Base-by-base conservation (phyloP, 2,888 invertebrate genomes). In the Dascillus cervinus region DNA sequence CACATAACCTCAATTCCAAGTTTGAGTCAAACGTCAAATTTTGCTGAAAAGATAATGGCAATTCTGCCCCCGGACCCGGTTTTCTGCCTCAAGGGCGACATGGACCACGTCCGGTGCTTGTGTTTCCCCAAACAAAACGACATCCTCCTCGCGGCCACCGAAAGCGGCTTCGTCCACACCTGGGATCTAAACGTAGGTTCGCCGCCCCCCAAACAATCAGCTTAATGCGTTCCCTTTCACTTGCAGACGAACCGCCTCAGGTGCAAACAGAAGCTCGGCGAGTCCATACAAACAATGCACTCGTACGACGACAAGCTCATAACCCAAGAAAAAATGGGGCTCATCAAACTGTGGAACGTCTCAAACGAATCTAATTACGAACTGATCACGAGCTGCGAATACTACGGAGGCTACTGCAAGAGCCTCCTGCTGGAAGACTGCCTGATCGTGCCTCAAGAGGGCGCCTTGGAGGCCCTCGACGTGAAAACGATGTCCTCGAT, bases 41-140 rank as follows among this genome's bases (percentile, higher is more conserved):
- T n/a, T n/a, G n/a, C n/a, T n/a, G n/a, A n/a, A n/a, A n/a, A n/a
- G n/a, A n/a, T n/a, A n/a, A 82, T 80, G 82, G 79, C 82, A 57
- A 72, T 82, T 52, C 66, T 81, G 66, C 82, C 84, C 43, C 82
- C 83, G 29, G 85, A 85, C 66, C 85, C 86, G 36, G 74, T 80
- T 50, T 86, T 77, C 62, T 73, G 77, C 32, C 72, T 86, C 46
- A 75, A 79, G 50, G 75, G 77, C 41, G 78, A 81, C 47, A 82
- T 82, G 73, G 77, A 75, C 33, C 73, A 78, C 37, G 74, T 86
- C 21, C 80, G 83, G 58, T 78, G 80, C 46, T 56, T 86, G 48
- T 75, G 78, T 49, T 86, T 84, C 56, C 76, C 79, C 58, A n/a
- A n/a, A n/a, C 70, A 69, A 60, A 44, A 49, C 23, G 44, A 46